phyloP scores from a whole-genome alignment of 2,113 vertebrate species.

The Oreochromis tanganicae region DNA sequence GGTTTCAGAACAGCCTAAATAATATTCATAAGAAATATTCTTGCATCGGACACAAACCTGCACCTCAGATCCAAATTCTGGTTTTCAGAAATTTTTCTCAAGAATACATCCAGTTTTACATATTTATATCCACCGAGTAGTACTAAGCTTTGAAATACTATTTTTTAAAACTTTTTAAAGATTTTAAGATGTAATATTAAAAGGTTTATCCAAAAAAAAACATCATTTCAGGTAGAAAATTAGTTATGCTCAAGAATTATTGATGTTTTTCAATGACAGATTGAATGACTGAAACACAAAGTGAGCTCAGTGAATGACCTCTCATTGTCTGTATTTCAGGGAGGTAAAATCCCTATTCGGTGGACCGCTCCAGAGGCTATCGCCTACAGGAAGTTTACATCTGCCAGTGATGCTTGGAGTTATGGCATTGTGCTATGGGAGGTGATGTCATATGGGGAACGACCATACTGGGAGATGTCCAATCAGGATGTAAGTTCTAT shows the following conservation, averaged over 20 bases:
- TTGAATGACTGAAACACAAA: neutral
- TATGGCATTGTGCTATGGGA: slow-evolving; percentile 98
- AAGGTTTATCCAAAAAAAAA: neutral
- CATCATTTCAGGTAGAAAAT: neutral
- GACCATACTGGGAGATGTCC: slow-evolving; percentile 99
- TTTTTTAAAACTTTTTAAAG: neutral
- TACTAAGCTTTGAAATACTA: neutral
- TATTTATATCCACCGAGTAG: neutral
- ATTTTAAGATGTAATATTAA: neutral
- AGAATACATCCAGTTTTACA: neutral
- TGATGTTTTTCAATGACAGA: neutral
- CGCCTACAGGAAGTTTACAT: slow-evolving; percentile 96
- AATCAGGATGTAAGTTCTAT: slow-evolving; percentile 93
- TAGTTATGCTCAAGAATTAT: neutral
- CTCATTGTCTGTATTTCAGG: slow-evolving; percentile 66
- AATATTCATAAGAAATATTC: neutral
- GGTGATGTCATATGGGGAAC: slow-evolving; percentile 96
- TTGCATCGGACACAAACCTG: neutral
- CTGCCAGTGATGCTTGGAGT: slow-evolving; percentile 95
- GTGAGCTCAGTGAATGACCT: neutral
- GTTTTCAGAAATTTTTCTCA: neutral
- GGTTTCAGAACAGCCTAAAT: neutral
- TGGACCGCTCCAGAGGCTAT: slow-evolving; percentile 98
- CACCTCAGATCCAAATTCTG: neutral
- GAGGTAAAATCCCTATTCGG: slow-evolving; percentile 95